Conservation (phyloP, 2,888 invertebrate genomes). For the Pyrrhosoma nymphula region DNA sequence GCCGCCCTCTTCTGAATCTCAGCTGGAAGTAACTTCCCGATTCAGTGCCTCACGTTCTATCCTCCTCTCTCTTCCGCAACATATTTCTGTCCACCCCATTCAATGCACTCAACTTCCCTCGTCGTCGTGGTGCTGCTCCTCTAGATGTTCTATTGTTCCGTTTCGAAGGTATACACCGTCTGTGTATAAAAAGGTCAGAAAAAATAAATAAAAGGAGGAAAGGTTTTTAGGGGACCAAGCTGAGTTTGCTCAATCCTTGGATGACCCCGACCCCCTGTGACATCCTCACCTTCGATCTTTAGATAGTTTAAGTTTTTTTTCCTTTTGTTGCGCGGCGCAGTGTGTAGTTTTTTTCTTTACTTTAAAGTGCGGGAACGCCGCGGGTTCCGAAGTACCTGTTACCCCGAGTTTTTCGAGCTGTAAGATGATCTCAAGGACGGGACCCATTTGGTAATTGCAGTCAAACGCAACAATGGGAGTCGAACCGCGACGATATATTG, state of each 20-base stretch:
- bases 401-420: not conserved
- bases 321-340: not conserved
- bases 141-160: not conserved
- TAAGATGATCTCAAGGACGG: not conserved
- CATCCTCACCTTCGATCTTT: slow-evolving; percentile 28
- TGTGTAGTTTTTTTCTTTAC: not conserved
- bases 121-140: not conserved
- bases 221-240: not conserved
- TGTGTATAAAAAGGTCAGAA: not conserved
- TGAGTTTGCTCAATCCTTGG: not conserved
- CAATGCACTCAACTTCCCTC: slow-evolving; percentile 22
- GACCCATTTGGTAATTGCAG: slow-evolving; percentile 16
- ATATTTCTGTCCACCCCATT: slow-evolving; percentile 38
- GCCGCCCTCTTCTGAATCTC: slow-evolving; percentile 8
- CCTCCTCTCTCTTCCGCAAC: slow-evolving; percentile 33
- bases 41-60: slow-evolving; percentile 52
- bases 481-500: not conserved
- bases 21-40: slow-evolving; percentile 60
- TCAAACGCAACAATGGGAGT: not conserved
- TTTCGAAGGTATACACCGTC: not conserved
- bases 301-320: slow-evolving; percentile 5
- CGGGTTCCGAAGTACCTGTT: not conserved
- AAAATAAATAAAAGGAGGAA: not conserved
- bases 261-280: not conserved
- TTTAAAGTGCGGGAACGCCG: not conserved